phyloP scores from a whole-genome alignment of 2,888 invertebrate species.

The Ditula angustiorana region DNA sequence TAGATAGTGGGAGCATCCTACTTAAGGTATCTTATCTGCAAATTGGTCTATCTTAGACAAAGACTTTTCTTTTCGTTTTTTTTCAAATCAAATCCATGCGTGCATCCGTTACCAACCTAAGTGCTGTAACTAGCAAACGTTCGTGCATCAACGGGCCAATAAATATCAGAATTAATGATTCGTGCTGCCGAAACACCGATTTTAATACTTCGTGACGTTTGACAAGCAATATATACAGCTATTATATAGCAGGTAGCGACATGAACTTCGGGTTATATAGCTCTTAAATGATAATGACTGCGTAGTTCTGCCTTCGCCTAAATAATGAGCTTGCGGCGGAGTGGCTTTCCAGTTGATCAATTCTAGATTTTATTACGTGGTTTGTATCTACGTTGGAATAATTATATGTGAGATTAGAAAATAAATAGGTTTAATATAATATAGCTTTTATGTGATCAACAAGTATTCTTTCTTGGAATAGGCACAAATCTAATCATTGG shows the following conservation, averaged over 20 bases:
- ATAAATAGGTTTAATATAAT: neutral
- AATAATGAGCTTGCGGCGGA: constrained; percentile 25
- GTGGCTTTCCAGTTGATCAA: constrained; percentile 19
- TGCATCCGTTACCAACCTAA: constrained; percentile 22
- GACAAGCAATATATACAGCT: constrained; percentile 62
- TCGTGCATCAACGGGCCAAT: constrained; percentile 69
- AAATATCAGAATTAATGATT: constrained; percentile 78
- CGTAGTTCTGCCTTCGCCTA: constrained; percentile 6
- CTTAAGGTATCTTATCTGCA: too few relatives aligned
- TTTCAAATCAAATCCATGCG: constrained; percentile 15
- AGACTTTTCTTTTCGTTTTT: neutral
- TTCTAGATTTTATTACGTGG: constrained; percentile 21
- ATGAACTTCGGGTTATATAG: constrained; percentile 22
- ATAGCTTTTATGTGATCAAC: too few relatives aligned
- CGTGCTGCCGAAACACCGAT: constrained; percentile 77
- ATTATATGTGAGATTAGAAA: neutral
- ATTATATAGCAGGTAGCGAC: constrained; percentile 28
- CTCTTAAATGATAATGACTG: constrained; percentile 31
- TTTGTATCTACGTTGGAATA: constrained; percentile 42
- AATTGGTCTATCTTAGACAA: too few relatives aligned
- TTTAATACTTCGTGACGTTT: constrained; percentile 78
- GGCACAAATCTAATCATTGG: too few relatives aligned
- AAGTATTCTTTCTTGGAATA: too few relatives aligned
- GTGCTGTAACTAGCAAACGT: constrained; percentile 48
- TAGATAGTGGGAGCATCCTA: too few relatives aligned